Evolutionary conservation across 1,140 invertebrate species (phyloP).

Genomic region (Magallana angulata): DNA sequence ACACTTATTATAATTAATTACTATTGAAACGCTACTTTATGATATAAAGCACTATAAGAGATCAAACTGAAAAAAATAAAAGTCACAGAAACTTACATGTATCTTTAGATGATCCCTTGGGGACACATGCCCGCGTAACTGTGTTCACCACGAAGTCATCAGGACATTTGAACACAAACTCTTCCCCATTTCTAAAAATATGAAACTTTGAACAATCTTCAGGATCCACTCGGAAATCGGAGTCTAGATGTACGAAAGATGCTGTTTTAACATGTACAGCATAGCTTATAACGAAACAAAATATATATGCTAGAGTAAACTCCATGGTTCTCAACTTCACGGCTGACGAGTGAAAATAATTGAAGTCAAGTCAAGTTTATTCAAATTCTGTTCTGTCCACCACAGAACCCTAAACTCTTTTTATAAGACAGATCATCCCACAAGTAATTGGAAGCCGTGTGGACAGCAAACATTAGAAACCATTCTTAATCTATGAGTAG

Average conservation of each 20-base stretch:
- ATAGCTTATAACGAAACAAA: not conserved
- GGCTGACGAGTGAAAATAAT: too few species aligned
- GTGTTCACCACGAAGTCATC: not conserved
- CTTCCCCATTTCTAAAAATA: not conserved
- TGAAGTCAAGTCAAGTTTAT: too few species aligned
- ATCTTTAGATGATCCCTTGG: slow-evolving; percentile 7
- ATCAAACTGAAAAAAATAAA: too few species aligned
- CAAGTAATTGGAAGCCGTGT: not conserved
- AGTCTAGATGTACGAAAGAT: not conserved
- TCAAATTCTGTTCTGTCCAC: too few species aligned
- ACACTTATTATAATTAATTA: too few species aligned
- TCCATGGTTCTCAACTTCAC: not conserved
- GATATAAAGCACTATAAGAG: too few species aligned
- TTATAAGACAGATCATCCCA: not conserved
- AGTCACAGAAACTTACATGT: slow-evolving; percentile 2
- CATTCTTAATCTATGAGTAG: not conserved
- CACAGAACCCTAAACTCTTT: not conserved
- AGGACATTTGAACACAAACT: not conserved
- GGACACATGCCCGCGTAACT: not conserved
- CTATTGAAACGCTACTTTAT: too few species aligned
- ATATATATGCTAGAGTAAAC: not conserved
- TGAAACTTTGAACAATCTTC: not conserved
- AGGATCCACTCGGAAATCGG: slow-evolving; percentile 1
- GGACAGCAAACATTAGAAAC: not conserved
- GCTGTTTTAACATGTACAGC: not conserved